Conservation (phyloP, 2,797 vertebrate species). For the Champsocephalus esox region DNA sequence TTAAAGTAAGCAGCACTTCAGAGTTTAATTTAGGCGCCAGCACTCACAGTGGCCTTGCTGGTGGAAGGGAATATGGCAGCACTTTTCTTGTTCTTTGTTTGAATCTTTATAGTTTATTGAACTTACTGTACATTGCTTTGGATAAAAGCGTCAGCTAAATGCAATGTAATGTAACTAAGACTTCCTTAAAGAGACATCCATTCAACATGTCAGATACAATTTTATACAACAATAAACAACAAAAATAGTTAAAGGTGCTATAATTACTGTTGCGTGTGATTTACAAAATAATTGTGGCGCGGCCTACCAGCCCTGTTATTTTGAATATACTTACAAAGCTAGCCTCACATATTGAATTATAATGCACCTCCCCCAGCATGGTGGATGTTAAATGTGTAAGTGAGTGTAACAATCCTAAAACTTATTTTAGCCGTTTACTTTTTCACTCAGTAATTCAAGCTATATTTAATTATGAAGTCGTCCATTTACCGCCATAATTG, state of each 20-base stretch:
- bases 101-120: no score
- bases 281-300: conserved; percentile 15
- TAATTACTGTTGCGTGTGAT: conserved; percentile 7
- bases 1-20: no score
- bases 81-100: no score
- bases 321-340: not conserved
- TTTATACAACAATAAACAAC: not conserved
- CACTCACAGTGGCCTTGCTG: no score
- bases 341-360: no score
- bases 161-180: not conserved
- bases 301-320: conserved; percentile 3
- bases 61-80: no score
- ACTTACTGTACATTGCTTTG: not conserved
- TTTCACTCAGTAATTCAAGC: not conserved
- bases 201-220: conserved; percentile 7
- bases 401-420: not conserved
- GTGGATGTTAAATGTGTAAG: not conserved
- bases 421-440: not conserved
- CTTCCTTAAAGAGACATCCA: not conserved
- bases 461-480: not conserved
- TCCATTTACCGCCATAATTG: not conserved
- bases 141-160: no score
- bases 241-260: not conserved
- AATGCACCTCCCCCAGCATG: not conserved
- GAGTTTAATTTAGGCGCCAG: no score